These are phyloP conservation scores for Eira barbara DNA, from an alignment of 2,113 vertebrate genomes.

Conservation along the genomic window DNA sequence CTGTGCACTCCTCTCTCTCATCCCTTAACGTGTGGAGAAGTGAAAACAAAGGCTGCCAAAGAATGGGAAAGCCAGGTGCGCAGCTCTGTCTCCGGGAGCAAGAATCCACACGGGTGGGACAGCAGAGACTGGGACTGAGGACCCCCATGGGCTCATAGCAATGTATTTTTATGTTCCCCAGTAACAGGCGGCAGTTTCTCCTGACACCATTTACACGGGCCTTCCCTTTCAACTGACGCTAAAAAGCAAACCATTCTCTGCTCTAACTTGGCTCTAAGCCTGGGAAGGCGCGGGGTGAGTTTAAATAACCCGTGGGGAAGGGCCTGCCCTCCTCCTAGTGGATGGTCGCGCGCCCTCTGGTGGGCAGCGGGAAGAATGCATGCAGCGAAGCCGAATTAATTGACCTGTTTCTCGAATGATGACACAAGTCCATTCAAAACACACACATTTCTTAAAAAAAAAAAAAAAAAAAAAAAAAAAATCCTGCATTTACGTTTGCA, in stretches of 20 bases:
- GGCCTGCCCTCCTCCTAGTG: background rate
- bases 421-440: background rate
- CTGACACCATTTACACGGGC: background rate
- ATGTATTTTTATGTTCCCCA: background rate
- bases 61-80: no score
- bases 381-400: background rate
- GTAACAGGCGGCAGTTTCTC: background rate
- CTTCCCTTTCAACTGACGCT: background rate
- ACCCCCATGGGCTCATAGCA: background rate
- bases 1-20: background rate
- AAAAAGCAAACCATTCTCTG: background rate
- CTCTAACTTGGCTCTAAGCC: background rate
- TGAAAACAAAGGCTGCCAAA: background rate
- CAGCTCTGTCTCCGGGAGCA: no score
- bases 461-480: background rate
- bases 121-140: rapidly evolving
- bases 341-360: slow-evolving; percentile 53
- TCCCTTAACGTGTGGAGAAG: background rate
- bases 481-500: background rate
- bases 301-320: rapidly evolving
- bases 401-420: background rate
- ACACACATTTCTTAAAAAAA: background rate
- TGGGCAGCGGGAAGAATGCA: slow-evolving; percentile 44
- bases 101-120: background rate
- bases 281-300: background rate